Conservation (phyloP, 2,797 vertebrate species). For the Eleutherodactylus coqui region DNA sequence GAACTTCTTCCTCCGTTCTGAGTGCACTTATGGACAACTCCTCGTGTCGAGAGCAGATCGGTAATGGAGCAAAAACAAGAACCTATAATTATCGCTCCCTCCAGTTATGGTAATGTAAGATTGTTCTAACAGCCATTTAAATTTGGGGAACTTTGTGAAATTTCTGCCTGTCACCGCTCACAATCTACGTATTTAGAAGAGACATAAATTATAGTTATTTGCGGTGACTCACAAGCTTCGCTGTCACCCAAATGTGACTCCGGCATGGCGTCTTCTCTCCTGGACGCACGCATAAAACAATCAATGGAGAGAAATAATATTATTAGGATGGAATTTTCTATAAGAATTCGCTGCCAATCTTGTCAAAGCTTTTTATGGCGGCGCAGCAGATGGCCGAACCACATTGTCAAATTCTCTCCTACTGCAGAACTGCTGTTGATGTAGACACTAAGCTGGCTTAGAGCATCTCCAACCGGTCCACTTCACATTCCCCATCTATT, state of each 20-base stretch:
- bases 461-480: slow-evolving; percentile 45
- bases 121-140: slow-evolving; percentile 1
- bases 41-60: slow-evolving; percentile 46
- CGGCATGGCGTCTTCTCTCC: neutral
- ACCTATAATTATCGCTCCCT: slow-evolving; percentile 44
- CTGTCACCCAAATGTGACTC: slow-evolving; percentile 9
- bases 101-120: slow-evolving; percentile 48
- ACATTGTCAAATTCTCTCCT: slow-evolving; percentile 56
- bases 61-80: slow-evolving; percentile 47
- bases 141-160: slow-evolving; percentile 26
- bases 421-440: slow-evolving; percentile 57
- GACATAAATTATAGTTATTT: slow-evolving; percentile 43
- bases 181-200: slow-evolving; percentile 20
- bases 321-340: slow-evolving; percentile 53
- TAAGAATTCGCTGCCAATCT: slow-evolving; percentile 50
- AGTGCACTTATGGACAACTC: slow-evolving; percentile 51
- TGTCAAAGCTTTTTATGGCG: slow-evolving; percentile 53
- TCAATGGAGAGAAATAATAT: slow-evolving; percentile 44
- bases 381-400: slow-evolving; percentile 55
- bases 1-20: slow-evolving; percentile 10
- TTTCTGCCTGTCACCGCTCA: neutral
- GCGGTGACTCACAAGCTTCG: neutral
- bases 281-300: slow-evolving; percentile 13
- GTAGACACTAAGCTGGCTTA: slow-evolving; percentile 58
- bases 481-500: slow-evolving; percentile 34